phyloP scores from a whole-genome alignment of 2,113 vertebrate species.

The Epinephelus fuscoguttatus region DNA sequence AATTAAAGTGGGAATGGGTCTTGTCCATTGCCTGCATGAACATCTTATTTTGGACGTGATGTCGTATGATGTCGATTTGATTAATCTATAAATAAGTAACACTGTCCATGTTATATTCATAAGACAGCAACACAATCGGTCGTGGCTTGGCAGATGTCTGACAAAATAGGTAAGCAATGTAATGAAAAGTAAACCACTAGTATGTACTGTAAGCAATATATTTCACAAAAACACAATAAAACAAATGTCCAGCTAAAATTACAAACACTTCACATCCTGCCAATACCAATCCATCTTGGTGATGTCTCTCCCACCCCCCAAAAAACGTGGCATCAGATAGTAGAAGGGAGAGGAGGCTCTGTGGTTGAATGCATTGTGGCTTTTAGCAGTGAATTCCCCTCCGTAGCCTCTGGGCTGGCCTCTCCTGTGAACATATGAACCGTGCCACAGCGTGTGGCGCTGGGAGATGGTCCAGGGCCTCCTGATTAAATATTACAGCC shows the following conservation, averaged over 20 bases:
- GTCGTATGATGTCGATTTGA: neutral
- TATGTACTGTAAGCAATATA: too few relatives aligned
- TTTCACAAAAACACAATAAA: neutral
- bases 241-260: neutral
- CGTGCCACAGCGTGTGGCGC: constrained; percentile 66
- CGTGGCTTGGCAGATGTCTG: neutral
- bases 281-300: neutral
- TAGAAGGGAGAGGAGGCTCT: constrained; percentile 19
- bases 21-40: neutral
- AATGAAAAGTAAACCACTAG: neutral
- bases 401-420: constrained; percentile 77
- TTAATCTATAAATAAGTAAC: constrained; percentile 2
- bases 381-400: constrained; percentile 76
- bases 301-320: neutral
- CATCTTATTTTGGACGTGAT: neutral
- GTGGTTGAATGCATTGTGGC: constrained; percentile 72
- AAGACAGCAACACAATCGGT: neutral
- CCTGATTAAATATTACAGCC: constrained; percentile 85
- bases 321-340: constrained; percentile 14
- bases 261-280: neutral
- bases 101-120: neutral
- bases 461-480: constrained; percentile 72
- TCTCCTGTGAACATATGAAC: constrained; percentile 79
- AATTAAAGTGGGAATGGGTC: neutral
- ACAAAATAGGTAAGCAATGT: neutral